Base-by-base conservation (phyloP, 2,113 vertebrate genomes). In the Tetraodon nigroviridis region DNA sequence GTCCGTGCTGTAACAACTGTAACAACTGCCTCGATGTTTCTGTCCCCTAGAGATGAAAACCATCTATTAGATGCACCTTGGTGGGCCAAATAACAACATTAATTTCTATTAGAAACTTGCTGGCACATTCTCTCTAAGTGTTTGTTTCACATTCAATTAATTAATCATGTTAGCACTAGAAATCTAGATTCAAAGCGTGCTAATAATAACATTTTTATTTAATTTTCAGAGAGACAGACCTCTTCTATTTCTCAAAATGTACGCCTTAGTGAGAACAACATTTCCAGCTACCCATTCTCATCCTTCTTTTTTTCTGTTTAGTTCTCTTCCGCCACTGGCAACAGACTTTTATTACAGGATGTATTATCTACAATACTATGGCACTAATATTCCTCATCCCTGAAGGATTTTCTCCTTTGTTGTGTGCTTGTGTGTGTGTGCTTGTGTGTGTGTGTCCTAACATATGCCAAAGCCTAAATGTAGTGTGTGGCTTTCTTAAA, bases 291-390 rank as follows among this genome's bases (percentile, higher is more conserved):
- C 51, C 32, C 6, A 5, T 63, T 57, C 61, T 44, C 13, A 64
- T 27, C 48, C 58, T 51, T 59, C 42, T 57, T 12, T 58, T 65
- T 61, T 51, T 48, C 18, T 50, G 29, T 40, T 20, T 50, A 29
- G 59, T 19, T 63, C 47, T 46, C 45, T 41, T 50, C 46, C 45
- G 76, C 76, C 80, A 54, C 60, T 84, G 67, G 76, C 79, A 55
- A 58, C 58, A 65, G 67, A 52, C 78, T 75, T 86, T 84, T 84
- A 83, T 85, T 84, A 84, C 69, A 56, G 70, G 64, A 69, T 78
- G 80, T 78, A 86, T 85, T 86, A 86, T 84, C 76, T 60, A 52
- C 75, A 37, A 71, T 52, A 70, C 67, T 69, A 77, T 58, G 57
- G 76, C 51, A 56, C 60, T 58, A 73, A 64, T 71, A 76, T 74